Base-by-base conservation (phyloP, 2,888 invertebrate species). In the Eucriotettix oculatus region DNA sequence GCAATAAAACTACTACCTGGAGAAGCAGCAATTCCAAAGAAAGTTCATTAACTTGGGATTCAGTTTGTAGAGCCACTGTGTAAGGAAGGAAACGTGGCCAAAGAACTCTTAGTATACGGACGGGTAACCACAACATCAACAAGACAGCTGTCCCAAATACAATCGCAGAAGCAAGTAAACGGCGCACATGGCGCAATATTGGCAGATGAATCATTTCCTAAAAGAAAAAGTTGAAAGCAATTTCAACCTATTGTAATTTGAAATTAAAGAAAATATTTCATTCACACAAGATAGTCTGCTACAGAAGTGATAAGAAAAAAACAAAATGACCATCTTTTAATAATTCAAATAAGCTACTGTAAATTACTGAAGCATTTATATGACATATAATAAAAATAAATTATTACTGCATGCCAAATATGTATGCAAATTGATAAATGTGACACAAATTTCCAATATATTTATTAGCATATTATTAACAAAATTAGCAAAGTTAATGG, bases 191-290 rank as follows among this genome's bases (percentile, higher is more conserved):
- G 53, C 89, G 82, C 69, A 93, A 76, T 52, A 98, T 92, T 1
- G 98, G 92, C 43, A 96, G 78, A 71, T 98, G 97, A 66, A 99
- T 98, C 98, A 99, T 98, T 83, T 91, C 87, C 81, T 94, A 71
- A 71, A 60, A 52, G 57, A 14, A 48, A 2, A 29, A 29, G 7
- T n/a, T n/a, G n/a, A n/a, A n/a, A n/a, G n/a, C n/a, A n/a, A n/a
- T n/a, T n/a, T n/a, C n/a, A n/a, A n/a, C n/a, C n/a, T n/a, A n/a
- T n/a, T n/a, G n/a, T n/a, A n/a, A n/a, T n/a, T n/a, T n/a, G n/a
- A n/a, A n/a, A n/a, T n/a, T n/a, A n/a, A n/a, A n/a, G n/a, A n/a
- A n/a, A n/a, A n/a, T n/a, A n/a, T n/a, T n/a, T n/a, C n/a, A n/a
- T 29, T 29, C 2, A 29, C 29, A 29, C 29, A 29, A 5, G 2